phyloP scores from a whole-genome alignment of 2,113 vertebrate species.

The Forbesichthys papilliferus region DNA sequence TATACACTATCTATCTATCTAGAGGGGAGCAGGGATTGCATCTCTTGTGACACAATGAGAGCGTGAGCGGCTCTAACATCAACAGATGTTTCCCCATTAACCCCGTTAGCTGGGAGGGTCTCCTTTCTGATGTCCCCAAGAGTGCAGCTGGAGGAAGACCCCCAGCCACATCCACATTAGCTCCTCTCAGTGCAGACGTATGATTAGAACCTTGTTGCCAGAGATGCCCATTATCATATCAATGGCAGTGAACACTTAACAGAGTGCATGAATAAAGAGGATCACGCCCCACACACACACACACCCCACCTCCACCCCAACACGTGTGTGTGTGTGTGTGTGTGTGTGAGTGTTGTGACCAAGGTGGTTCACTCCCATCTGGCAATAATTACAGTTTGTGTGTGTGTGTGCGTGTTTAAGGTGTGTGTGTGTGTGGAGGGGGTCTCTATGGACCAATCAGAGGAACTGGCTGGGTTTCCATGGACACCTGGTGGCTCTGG shows the following conservation, averaged over 20 bases:
- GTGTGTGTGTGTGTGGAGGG: slow-evolving; percentile 7
- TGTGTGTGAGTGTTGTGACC: slow-evolving; percentile 10
- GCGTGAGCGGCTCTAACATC: slow-evolving; percentile 72
- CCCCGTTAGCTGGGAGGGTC: slow-evolving; percentile 35
- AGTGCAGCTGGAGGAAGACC: slow-evolving; percentile 47
- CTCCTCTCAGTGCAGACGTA: slow-evolving; percentile 20
- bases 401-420: slow-evolving; percentile 22
- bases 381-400: slow-evolving; percentile 64
- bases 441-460: slow-evolving; percentile 65
- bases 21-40: slow-evolving; percentile 17
- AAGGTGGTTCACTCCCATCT: slow-evolving; percentile 19
- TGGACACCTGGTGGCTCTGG: slow-evolving; percentile 64
- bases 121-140: slow-evolving; percentile 25
- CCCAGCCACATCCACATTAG: slow-evolving; percentile 15
- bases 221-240: slow-evolving; percentile 60
- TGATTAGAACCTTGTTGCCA: slow-evolving; percentile 49
- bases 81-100: slow-evolving; percentile 65
- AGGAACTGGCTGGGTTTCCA: slow-evolving; percentile 61
- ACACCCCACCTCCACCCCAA: background rate
- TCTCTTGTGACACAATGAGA: slow-evolving; percentile 63
- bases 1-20: background rate
- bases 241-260: slow-evolving; percentile 38
- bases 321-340: background rate
- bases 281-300: slow-evolving; percentile 11
- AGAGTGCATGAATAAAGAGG: slow-evolving; percentile 44